Base-by-base conservation (phyloP, 2,113 vertebrate species). In the Halichoerus grypus region DNA sequence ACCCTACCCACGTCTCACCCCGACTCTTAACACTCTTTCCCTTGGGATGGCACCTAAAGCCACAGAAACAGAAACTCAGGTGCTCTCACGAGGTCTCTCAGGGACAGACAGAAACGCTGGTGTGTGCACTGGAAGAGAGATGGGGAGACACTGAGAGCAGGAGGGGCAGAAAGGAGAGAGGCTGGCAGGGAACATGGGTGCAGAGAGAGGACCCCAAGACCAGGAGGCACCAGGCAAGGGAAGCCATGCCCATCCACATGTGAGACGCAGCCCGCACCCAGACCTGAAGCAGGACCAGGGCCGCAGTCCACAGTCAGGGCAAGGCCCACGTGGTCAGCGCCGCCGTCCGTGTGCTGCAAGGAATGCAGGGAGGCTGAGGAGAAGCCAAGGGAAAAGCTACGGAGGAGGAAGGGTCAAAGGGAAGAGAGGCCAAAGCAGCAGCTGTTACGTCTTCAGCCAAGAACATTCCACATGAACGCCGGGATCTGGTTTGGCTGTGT, bases 391-490 rank as follows among this genome's bases (percentile, higher is more conserved):
- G 84, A 57, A 93, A 59, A 33, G 74, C 53, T 42, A 51, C 0
- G 28, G 57, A 67, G 57, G 57, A 46, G 39, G 79, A 61, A 72
- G 49, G 83, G 72, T 36, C n/a, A 0, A 67, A 0, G 39, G 74
- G 57, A 63, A 57, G 80, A 57, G 84, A 93, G 84, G 74, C 80
- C 93, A 95, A 71, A 46, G 80, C 5, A 72, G 94, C 90, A 95
- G 92, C 89, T 72, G 83, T 83, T 76, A 18, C 0, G 4, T 84
- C 71, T 94, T 67, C 22, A 95, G 92, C 93, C 36, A 90, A 83
- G 77, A 93, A 91, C 77, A 95, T 85, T 87, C 93, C 97, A 95
- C 39, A 28, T 6, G 49, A 91, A 95, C 46, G 81, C 53, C 14
- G 28, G 81, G 65, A 26, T 89, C 49, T 79, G 80, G 46, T 0